phyloP scores from a whole-genome alignment of 2,888 invertebrate genomes.

The Ectemnius cavifrons region DNA sequence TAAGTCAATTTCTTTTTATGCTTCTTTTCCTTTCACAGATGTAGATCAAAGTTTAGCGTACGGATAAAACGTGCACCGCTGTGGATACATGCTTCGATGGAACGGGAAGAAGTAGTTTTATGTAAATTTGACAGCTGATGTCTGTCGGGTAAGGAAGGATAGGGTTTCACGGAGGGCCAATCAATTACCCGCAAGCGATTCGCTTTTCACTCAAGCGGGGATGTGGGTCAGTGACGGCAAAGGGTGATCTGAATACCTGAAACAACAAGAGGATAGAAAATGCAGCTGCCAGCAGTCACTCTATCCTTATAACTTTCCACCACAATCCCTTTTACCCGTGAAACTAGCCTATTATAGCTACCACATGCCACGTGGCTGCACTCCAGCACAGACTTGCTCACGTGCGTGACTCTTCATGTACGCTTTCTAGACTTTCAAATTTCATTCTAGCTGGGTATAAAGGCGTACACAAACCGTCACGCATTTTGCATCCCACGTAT shows the following conservation, averaged over 20 bases:
- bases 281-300: slow-evolving; percentile 47
- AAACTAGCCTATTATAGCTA: slow-evolving; percentile 46
- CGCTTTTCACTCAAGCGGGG: slow-evolving; percentile 20
- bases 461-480: not conserved
- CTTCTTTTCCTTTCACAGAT: too few species aligned
- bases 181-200: slow-evolving; percentile 12
- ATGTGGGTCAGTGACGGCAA: slow-evolving; percentile 60
- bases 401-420: slow-evolving; percentile 18
- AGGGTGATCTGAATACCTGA: slow-evolving; percentile 33
- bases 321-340: slow-evolving; percentile 42
- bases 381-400: slow-evolving; percentile 27
- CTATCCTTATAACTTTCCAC: slow-evolving; percentile 41
- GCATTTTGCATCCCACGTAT: too few species aligned
- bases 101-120: not conserved
- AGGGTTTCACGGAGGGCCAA: slow-evolving; percentile 8
- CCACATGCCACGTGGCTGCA: slow-evolving; percentile 46
- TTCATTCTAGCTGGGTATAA: slow-evolving; percentile 21
- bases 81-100: not conserved
- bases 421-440: slow-evolving; percentile 20
- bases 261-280: slow-evolving; percentile 32
- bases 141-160: not conserved
- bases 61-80: not conserved
- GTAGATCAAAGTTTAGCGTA: too few species aligned
- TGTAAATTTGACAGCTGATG: slow-evolving; percentile 2
- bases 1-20: too few species aligned